phyloP scores from a whole-genome alignment of 2,113 vertebrate species.

The Gambusia holbrooki region DNA sequence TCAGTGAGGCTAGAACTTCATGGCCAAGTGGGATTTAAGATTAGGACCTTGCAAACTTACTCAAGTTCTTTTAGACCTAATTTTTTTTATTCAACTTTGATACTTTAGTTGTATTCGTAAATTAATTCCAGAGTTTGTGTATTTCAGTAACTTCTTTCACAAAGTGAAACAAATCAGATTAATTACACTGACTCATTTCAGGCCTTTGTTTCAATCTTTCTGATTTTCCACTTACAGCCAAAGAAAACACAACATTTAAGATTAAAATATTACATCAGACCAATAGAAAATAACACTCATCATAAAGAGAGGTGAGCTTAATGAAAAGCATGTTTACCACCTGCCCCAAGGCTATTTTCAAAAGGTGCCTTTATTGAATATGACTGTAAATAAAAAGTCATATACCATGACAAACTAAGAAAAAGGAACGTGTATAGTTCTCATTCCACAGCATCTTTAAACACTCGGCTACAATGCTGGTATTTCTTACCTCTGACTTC shows the following conservation, averaged over 20 bases:
- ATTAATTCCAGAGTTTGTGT: not conserved
- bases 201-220: not conserved
- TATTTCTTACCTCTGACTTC: conserved; percentile 9
- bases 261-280: too few relatives aligned
- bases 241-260: not conserved
- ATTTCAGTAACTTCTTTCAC: not conserved
- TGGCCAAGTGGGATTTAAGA: not conserved
- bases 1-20: not conserved
- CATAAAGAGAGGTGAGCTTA: too few relatives aligned
- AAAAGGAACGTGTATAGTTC: not conserved
- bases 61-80: too few relatives aligned
- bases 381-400: not conserved
- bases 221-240: not conserved
- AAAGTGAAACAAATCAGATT: not conserved
- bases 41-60: too few relatives aligned
- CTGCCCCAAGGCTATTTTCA: not conserved
- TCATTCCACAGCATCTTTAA: conserved; percentile 1
- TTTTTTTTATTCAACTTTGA: too few relatives aligned
- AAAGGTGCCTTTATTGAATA: not conserved
- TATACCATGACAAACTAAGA: not conserved
- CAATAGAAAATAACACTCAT: too few relatives aligned
- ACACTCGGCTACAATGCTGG: not conserved
- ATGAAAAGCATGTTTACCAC: too few relatives aligned
- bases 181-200: not conserved
- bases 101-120: not conserved